Percentiles rank a stretch among this genome's conserved stretches.
phyloP scores from a whole-genome alignment of 2,888 invertebrate genomes.

The Orchesella flavescens region DNA sequence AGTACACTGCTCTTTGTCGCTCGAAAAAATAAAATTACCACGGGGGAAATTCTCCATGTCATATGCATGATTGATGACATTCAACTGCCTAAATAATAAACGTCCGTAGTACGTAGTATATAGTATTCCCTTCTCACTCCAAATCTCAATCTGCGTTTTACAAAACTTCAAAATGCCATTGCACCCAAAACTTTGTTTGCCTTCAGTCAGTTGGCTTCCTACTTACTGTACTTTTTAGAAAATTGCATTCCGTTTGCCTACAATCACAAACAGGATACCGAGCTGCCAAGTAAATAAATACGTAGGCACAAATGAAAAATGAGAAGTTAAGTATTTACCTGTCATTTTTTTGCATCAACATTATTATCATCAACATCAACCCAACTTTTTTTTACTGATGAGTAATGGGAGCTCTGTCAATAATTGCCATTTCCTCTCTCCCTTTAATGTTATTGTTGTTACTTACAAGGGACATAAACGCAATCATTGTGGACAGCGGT shows the following conservation, averaged over 20 bases:
- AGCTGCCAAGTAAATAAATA: background rate
- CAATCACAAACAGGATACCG: background rate
- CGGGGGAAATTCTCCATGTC: background rate
- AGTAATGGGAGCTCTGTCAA: background rate
- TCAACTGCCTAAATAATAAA: too few relatives aligned
- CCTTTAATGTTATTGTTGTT: constrained; percentile 14
- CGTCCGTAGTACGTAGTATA: too few relatives aligned
- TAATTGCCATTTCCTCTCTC: constrained; percentile 7
- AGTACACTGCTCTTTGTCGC: background rate
- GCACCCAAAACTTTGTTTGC: constrained; percentile 27
- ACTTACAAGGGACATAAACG: constrained; percentile 17
- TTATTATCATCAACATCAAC: too few relatives aligned
- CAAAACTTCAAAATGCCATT: constrained; percentile 31
- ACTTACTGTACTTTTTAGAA: background rate
- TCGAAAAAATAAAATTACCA: background rate
- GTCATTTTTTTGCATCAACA: background rate
- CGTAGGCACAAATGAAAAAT: background rate
- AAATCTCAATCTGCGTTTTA: constrained; percentile 17
- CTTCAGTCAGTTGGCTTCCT: too few relatives aligned
- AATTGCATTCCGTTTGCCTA: background rate
- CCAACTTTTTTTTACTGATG: too few relatives aligned
- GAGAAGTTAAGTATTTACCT: background rate
- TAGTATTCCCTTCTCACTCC: constrained; percentile 26
- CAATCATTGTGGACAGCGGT: constrained; percentile 35
- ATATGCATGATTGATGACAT: constrained; percentile 64